phyloP scores from a whole-genome alignment of 2,113 vertebrate genomes.

The Centropus bengalensis region DNA sequence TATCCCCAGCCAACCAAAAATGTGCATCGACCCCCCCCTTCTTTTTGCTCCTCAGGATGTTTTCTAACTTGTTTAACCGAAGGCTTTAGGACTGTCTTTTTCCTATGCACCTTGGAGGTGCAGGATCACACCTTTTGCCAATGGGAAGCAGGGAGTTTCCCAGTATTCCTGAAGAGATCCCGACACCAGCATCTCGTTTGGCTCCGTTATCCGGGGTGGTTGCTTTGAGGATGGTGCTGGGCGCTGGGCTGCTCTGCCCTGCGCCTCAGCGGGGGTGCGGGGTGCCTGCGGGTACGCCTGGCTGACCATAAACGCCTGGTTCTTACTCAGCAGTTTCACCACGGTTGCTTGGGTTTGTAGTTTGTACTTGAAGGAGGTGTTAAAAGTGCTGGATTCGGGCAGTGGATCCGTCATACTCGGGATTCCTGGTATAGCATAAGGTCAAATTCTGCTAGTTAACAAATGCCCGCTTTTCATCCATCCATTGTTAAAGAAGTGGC shows the following conservation, averaged over 20 bases:
- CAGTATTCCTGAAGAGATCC: background rate
- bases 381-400: background rate
- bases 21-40: background rate
- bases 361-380: conserved; percentile 13
- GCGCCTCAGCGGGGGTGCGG: background rate
- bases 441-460: background rate
- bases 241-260: background rate
- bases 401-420: background rate
- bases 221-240: background rate
- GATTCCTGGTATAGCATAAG: background rate
- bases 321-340: conserved; percentile 11
- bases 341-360: conserved; percentile 28
- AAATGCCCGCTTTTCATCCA: background rate
- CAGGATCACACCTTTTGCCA: background rate
- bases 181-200: background rate
- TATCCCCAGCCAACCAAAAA: background rate
- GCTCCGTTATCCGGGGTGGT: background rate
- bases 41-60: background rate
- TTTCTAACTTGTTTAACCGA: background rate
- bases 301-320: background rate
- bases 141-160: background rate
- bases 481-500: background rate
- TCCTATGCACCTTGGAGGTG: background rate
- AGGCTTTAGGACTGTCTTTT: background rate
- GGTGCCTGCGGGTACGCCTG: background rate